Evolutionary conservation across 1,140 invertebrate genomes (phyloP).

Genomic region (Argopecten irradians): DNA sequence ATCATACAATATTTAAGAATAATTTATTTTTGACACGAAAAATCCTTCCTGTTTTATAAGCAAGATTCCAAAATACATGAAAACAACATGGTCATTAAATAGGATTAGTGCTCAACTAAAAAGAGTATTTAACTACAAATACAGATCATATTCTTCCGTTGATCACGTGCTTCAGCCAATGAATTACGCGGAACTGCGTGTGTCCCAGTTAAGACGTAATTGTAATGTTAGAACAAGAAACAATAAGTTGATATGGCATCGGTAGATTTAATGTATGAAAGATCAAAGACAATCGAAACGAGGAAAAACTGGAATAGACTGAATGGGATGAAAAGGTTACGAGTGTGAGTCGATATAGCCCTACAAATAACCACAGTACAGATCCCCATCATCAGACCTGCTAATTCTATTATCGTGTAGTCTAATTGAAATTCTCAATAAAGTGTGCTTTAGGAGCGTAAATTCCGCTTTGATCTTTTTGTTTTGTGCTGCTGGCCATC

Average conservation of each 20-base stretch:
- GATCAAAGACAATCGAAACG: background rate
- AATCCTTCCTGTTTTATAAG: too few relatives aligned
- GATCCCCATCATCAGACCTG: background rate
- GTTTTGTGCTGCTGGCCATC: background rate
- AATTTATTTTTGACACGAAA: too few relatives aligned
- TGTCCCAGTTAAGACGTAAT: background rate
- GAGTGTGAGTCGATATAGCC: background rate
- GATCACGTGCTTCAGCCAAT: background rate
- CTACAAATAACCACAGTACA: background rate
- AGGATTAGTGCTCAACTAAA: background rate
- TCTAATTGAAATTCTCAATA: slow-evolving; percentile 4
- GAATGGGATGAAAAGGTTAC: background rate
- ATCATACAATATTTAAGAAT: too few relatives aligned
- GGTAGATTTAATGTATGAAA: background rate
- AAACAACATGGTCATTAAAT: background rate
- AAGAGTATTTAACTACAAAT: background rate
- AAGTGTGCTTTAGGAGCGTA: slow-evolving; percentile 7
- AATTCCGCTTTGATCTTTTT: background rate
- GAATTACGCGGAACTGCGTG: background rate
- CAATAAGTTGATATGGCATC: background rate
- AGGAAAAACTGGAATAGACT: background rate
- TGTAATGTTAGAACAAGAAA: background rate
- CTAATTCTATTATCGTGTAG: slow-evolving; percentile 2
- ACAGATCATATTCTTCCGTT: background rate
- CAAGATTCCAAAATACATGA: background rate